Conservation (phyloP, 37 sponge, comb jelly and placozoan genomes). For the Axinella damicornis region DNA sequence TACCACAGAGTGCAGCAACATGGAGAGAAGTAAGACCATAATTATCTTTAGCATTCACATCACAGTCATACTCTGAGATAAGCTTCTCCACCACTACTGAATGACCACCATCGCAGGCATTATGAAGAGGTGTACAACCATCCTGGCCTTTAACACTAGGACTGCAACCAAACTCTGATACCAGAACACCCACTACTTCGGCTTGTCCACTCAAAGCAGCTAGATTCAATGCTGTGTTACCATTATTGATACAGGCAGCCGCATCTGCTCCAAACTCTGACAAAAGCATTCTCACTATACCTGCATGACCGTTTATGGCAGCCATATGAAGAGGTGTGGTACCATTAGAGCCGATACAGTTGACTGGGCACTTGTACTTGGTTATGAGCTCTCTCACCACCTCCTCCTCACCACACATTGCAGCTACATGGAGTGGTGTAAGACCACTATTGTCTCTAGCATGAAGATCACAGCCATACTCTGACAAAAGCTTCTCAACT, state of each 20-base stretch:
- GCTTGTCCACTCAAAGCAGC: constrained; percentile 3
- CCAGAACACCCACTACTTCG: neutral
- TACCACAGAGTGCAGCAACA: neutral
- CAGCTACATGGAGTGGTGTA: constrained; percentile 16
- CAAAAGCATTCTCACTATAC: neutral
- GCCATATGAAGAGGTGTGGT: constrained; percentile 5
- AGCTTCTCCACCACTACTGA: constrained; percentile 4
- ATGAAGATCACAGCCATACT: constrained; percentile 6
- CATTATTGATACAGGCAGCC: neutral
- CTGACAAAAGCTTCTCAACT: neutral
- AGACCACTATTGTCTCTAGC: neutral
- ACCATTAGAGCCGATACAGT: neutral
- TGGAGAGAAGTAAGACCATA: constrained; percentile 12
- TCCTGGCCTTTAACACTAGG: neutral
- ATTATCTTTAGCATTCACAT: constrained; percentile 2
- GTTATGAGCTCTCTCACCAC: constrained; percentile 2
- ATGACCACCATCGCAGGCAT: neutral
- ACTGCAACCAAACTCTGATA: neutral
- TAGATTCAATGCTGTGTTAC: constrained; percentile 5
- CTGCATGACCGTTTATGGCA: neutral
- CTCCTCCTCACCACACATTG: neutral
- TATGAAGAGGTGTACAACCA: neutral
- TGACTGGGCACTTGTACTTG: neutral
- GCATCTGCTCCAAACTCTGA: neutral
- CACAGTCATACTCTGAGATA: constrained; percentile 9